Evolutionary conservation across 2,888 invertebrate genomes (phyloP).

Genomic region (Lepetodrilus schrolli): DNA sequence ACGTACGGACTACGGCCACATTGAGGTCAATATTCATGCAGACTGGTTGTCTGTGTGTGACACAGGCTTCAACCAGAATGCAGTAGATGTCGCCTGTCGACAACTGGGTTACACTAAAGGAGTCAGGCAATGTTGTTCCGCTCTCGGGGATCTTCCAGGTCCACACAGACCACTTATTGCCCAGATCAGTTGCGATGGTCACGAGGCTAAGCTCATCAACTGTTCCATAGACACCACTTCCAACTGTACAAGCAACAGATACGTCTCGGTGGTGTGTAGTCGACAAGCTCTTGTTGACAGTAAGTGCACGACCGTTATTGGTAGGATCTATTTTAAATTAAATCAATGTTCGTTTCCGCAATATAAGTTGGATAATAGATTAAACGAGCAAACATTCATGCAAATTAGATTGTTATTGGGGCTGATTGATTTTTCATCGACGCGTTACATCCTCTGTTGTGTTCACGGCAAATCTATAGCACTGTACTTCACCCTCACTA

Average conservation of each 20-base stretch:
- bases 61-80: conserved; percentile 82
- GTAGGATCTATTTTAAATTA: too few relatives aligned
- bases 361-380: too few relatives aligned
- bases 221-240: conserved; percentile 43
- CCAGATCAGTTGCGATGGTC: conserved; percentile 51
- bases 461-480: too few relatives aligned
- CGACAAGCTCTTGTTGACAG: not conserved
- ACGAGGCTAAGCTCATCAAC: conserved; percentile 45
- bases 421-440: too few relatives aligned
- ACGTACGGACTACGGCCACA: conserved; percentile 52
- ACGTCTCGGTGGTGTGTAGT: conserved; percentile 52
- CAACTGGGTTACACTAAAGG: conserved; percentile 80
- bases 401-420: too few relatives aligned
- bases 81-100: conserved; percentile 82
- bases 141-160: conserved; percentile 40
- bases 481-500: too few relatives aligned
- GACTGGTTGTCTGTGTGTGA: conserved; percentile 84
- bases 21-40: conserved; percentile 73
- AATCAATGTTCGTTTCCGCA: too few relatives aligned
- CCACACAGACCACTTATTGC: conserved; percentile 38
- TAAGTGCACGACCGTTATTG: too few relatives aligned
- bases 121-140: conserved; percentile 55
- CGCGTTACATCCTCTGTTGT: too few relatives aligned
- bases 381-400: too few relatives aligned
- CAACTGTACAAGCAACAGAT: conserved; percentile 46